These are phyloP conservation scores for Lomographa bimaculata DNA, from an alignment of 2,888 invertebrate genomes.

Conservation along the genomic window DNA sequence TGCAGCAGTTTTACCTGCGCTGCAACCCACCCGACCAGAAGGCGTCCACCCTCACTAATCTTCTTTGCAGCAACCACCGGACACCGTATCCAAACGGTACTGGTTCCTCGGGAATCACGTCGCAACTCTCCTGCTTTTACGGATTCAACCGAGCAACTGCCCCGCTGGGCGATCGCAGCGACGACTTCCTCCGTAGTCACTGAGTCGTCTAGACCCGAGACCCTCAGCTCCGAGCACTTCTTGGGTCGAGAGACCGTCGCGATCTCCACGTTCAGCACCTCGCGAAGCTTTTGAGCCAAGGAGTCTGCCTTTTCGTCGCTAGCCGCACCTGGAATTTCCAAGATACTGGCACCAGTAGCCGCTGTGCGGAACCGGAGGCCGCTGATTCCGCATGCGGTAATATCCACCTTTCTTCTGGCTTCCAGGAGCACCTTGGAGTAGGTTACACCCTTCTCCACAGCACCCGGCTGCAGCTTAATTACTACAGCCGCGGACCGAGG, in stretches of 20 bases:
- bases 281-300: conserved; percentile 18
- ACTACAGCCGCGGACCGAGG: conserved; percentile 23
- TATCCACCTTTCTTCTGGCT: not conserved
- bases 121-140: conserved; percentile 15
- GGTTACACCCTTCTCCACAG: conserved; percentile 8
- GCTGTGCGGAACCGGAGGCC: not conserved
- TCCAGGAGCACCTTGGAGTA: conserved; percentile 8
- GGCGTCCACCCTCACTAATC: not conserved
- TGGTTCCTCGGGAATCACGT: not conserved
- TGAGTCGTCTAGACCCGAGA: conserved; percentile 30
- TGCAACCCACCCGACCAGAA: conserved; percentile 28
- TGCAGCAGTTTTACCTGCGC: conserved; percentile 18
- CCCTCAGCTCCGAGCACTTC: conserved; percentile 19
- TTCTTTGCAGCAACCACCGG: conserved; percentile 10
- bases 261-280: not conserved
- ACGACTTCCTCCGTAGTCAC: conserved; percentile 10
- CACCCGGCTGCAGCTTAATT: conserved; percentile 21
- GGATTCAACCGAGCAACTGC: not conserved
- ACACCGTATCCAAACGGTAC: conserved; percentile 3
- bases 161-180: conserved; percentile 12
- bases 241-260: conserved; percentile 16
- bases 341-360: conserved; percentile 15
- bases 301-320: conserved; percentile 17
- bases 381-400: conserved; percentile 7
- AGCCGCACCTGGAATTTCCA: conserved; percentile 17